Base-by-base conservation (phyloP, 2,888 invertebrate species). In the Diploptera punctata region DNA sequence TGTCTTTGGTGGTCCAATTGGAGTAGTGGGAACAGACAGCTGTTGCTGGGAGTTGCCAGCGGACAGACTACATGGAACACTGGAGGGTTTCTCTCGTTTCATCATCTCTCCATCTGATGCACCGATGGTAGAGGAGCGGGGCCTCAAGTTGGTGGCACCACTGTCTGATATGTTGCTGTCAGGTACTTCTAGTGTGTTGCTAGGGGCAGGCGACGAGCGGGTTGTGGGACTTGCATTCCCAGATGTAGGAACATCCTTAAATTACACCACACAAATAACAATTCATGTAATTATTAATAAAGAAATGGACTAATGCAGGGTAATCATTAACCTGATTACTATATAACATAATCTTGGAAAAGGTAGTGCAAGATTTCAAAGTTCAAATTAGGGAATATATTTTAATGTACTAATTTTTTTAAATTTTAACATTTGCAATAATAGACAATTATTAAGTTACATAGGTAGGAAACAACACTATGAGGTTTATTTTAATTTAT, bases 91-190 rank as follows among this genome's bases (percentile, higher is more conserved):
- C 62, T 78, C 78, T 31, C 74, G 75, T 71, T 76, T 76, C 69
- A 78, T 76, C 18, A 75, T 77, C 57, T 77, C 78, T 31, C 77
- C 77, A 68, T 74, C 74, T 68, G 77, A 70, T 10, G 78, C 75
- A 3, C 78, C 78, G 24, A 78, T 73, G 9, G 78, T 78, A 7
- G 77, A 77, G 13, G 78, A 78, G 26, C 78, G 73, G n/a, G 76
- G 77, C 5, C 78, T 70, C 19, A 71, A 24, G 31, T 44, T 54
- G 38, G 31, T 47, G 16, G 54, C 61, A 57, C 61, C 71, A 47
- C 33, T 60, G 7, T 72, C 71, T 31, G 61, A 16, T 57, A 44
- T 29, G 21, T 47, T 43, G 52, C 24, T 67, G 21, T 65, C 65
- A 44, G 65, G 65, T 10, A 65, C 65, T 1, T 65, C 65, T 0